Evolutionary conservation across 2,113 vertebrate genomes (phyloP), one percentile per base, ranked within the genome.

Genomic region (Pygoscelis adeliae): DNA sequence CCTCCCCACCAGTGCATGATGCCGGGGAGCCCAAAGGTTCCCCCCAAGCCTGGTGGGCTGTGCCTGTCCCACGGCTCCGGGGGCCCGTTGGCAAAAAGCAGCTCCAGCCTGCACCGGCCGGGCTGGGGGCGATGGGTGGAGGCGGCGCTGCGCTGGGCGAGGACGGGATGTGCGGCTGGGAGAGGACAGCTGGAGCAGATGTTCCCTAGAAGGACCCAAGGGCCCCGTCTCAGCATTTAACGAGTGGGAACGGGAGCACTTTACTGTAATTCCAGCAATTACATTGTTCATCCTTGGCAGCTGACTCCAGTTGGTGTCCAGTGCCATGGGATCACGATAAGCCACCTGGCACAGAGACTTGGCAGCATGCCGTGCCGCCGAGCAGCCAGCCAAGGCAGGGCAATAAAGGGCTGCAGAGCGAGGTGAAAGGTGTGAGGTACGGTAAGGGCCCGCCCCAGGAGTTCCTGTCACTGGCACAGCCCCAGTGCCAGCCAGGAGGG

Each of bases 231-330:
- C 96, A 79, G 95, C 94, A 76, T 97, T 96, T 93, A 97, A 93
- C 17, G 87, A 96, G 95, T 97, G 96, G 98, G 98, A 97, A 98
- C 81, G 88, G 83, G 96, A 97, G 93, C 80, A 72, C 96, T 98
- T 98, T 98, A 97, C 98, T 97, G 96, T 98, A 98, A 98, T 97
- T 96, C 93, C 16, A 96, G 87, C 94, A 85, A 97, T 98, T 98
- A 95, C 95, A 98, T 98, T 97, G 97, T 98, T 98, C 97, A 98
- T 97, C 72, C 29, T 92, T 88, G 97, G 93, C 91, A 50, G 95
- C 92, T 47, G 4, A 36, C 95, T 40, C 92, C 90, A 49, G 83
- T 34, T 92, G 95, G 95, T 83, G 92, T 93, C 91, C 70, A 70
- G 90, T 20, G 7, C 96, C 90, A 15, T 32, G 74, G 90, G 93